These are phyloP conservation scores for Hydrocynus forskahlii DNA, from an alignment of 2,797 vertebrate species.

Conservation along the genomic window DNA sequence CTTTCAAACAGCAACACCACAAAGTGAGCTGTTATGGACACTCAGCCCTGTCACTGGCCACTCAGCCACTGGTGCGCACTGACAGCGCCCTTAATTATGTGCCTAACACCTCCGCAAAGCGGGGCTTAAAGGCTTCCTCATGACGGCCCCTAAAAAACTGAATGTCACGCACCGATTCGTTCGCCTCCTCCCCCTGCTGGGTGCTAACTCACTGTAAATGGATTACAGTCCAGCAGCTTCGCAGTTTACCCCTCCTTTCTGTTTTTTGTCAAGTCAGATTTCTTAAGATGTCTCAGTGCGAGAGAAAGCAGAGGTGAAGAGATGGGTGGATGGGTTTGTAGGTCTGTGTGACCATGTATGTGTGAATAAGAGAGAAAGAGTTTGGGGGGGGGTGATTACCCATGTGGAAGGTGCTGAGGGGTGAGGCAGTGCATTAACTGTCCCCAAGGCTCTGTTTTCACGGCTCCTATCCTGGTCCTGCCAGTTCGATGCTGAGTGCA, in stretches of 20 bases:
- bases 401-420: conserved; percentile 15
- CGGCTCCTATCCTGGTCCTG: conserved; percentile 62
- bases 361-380: conserved; percentile 44
- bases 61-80: conserved; percentile 45
- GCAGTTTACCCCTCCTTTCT: conserved; percentile 15
- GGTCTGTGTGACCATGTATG: conserved; percentile 28
- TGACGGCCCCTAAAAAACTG: conserved; percentile 55
- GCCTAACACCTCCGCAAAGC: conserved; percentile 64
- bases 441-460: conserved; percentile 47
- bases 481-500: conserved; percentile 65
- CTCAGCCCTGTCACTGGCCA: background rate
- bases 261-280: conserved; percentile 47
- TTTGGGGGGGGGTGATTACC: background rate
- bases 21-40: background rate
- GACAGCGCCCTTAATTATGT: conserved; percentile 52
- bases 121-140: conserved; percentile 57
- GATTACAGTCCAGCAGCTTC: conserved; percentile 36
- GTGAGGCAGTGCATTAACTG: conserved; percentile 15
- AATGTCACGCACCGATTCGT: conserved; percentile 49
- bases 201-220: conserved; percentile 67
- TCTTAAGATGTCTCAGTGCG: conserved; percentile 47
- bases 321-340: background rate
- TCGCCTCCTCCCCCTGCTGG: conserved; percentile 67
- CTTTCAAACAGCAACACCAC: background rate
- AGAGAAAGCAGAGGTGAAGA: background rate